phyloP scores from a whole-genome alignment of 2,888 invertebrate species.

The Mythimna ferrago region DNA sequence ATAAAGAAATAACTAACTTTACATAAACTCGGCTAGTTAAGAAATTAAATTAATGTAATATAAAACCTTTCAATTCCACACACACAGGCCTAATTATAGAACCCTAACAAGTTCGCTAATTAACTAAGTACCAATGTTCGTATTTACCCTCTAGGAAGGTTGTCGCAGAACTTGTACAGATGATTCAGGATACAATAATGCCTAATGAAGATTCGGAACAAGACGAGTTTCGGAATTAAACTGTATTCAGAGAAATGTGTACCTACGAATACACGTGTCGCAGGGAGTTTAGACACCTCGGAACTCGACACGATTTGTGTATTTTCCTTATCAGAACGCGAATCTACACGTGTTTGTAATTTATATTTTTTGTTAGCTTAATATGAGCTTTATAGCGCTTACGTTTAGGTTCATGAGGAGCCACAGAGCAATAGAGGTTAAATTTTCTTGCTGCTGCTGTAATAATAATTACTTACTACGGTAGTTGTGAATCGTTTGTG shows the following conservation, averaged over 20 bases:
- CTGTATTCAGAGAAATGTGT: conserved; percentile 69
- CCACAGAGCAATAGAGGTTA: background rate
- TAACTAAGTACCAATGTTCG: conserved; percentile 16
- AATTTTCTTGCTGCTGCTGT: background rate
- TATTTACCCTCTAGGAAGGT: conserved; percentile 31
- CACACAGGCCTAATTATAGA: conserved; percentile 30
- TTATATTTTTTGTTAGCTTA: background rate
- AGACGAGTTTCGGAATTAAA: conserved; percentile 64
- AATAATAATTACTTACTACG: no score
- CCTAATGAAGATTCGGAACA: conserved; percentile 56
- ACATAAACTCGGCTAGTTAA: conserved; percentile 31
- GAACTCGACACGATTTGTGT: conserved; percentile 13
- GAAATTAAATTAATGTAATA: conserved; percentile 28
- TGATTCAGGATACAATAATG: conserved; percentile 45
- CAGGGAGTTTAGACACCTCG: background rate
- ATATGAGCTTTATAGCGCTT: conserved; percentile 7
- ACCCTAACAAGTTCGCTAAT: conserved; percentile 27
- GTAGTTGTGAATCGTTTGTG: no score
- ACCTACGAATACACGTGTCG: conserved; percentile 17
- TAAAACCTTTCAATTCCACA: conserved; percentile 43
- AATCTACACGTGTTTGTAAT: conserved; percentile 7
- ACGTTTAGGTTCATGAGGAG: background rate
- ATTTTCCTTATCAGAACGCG: background rate
- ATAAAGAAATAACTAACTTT: conserved; percentile 25
- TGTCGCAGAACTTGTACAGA: conserved; percentile 40